Conservation (phyloP, 2,888 invertebrate genomes). For the Oscheius sp. region DNA sequence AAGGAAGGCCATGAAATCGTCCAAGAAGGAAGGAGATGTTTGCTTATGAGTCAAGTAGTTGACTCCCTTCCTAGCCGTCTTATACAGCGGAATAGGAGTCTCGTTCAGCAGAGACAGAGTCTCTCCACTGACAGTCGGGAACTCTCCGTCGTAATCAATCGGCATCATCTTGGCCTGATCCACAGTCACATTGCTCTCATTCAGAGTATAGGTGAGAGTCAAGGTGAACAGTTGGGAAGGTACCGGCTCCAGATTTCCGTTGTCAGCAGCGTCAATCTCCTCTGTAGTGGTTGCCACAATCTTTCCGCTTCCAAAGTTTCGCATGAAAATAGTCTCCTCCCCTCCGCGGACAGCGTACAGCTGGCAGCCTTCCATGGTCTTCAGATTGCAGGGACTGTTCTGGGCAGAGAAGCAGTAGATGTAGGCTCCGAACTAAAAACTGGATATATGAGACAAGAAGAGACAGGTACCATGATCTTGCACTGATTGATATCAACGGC, state of each 20-base stretch:
- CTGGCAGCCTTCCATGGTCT: conserved; percentile 47
- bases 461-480: conserved; percentile 53
- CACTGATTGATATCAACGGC: conserved; percentile 54
- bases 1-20: no score
- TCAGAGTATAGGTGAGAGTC: conserved; percentile 35
- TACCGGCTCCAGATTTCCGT: conserved; percentile 44
- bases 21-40: not conserved
- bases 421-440: conserved; percentile 53
- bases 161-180: conserved; percentile 43
- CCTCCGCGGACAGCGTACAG: conserved; percentile 45
- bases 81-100: conserved; percentile 47
- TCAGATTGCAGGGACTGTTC: conserved; percentile 46
- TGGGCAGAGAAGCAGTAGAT: conserved; percentile 55
- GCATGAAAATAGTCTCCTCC: conserved; percentile 44
- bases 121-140: conserved; percentile 44
- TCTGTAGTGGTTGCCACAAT: conserved; percentile 46
- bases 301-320: conserved; percentile 47
- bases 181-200: conserved; percentile 23
- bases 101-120: conserved; percentile 43
- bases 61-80: conserved; percentile 39
- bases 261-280: conserved; percentile 46
- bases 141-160: conserved; percentile 34
- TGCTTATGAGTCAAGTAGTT: conserved; percentile 48
- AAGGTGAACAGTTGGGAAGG: conserved; percentile 46
- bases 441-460: not conserved